Percentiles rank a stretch among this genome's conserved stretches.
Conservation (phyloP, 2,113 vertebrate species). For the Alouatta palliata region DNA sequence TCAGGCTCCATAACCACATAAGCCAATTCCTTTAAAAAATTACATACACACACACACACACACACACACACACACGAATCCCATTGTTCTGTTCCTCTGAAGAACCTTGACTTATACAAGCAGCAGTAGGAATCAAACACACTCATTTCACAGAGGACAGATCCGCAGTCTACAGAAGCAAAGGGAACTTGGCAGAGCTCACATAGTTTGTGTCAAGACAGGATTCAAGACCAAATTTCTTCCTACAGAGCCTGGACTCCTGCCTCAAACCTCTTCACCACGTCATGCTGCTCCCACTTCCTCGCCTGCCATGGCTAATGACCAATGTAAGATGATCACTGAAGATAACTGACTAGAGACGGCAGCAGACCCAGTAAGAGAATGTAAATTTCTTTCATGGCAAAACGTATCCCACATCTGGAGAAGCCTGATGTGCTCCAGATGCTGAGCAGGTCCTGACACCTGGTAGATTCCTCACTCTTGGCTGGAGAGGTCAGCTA, state of each 20-base stretch:
- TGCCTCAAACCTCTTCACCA: fast-evolving
- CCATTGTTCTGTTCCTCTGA: neutral
- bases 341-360: neutral
- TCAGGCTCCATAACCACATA: neutral
- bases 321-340: fast-evolving
- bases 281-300: fast-evolving
- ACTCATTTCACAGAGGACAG: neutral
- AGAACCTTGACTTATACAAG: neutral
- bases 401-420: neutral
- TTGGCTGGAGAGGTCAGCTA: fast-evolving
- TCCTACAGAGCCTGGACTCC: fast-evolving
- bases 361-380: neutral
- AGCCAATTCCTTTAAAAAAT: neutral
- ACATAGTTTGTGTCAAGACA: neutral
- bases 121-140: neutral
- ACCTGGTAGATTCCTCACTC: neutral
- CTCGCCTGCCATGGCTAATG: fast-evolving
- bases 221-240: neutral
- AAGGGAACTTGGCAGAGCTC: neutral
- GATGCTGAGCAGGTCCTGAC: fast-evolving
- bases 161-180: neutral
- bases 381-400: neutral
- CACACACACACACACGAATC: neutral
- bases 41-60: neutral
- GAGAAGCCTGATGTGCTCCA: neutral